Percentiles rank a stretch among this genome's conserved stretches.
These are phyloP conservation scores for Huso huso DNA, from an alignment of 2,797 vertebrate genomes.

Conservation along the genomic window DNA sequence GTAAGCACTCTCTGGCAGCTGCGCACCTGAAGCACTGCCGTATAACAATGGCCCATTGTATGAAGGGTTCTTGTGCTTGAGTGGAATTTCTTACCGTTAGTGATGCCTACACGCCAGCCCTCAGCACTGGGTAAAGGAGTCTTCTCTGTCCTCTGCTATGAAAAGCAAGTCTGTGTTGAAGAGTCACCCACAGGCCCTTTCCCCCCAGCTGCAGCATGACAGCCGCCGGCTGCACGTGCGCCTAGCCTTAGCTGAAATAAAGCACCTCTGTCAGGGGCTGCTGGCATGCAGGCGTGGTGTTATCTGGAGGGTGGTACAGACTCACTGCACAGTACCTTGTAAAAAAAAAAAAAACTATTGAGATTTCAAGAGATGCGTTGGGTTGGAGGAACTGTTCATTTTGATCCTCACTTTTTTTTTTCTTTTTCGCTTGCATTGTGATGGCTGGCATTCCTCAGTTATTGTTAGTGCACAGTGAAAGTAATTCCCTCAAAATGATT, in stretches of 20 bases:
- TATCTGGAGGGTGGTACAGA: conserved; percentile 2
- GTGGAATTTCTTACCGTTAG: conserved; percentile 12
- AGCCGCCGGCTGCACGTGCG: background rate
- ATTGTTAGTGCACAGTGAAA: too few relatives aligned
- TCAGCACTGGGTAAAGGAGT: background rate
- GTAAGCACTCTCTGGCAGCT: conserved; percentile 48
- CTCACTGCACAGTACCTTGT: background rate
- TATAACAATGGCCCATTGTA: conserved; percentile 21
- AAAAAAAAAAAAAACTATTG: too few relatives aligned
- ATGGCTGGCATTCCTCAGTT: too few relatives aligned
- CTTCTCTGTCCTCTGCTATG: background rate
- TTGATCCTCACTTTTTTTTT: background rate
- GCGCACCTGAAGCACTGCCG: conserved; percentile 37
- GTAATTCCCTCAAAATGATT: too few relatives aligned
- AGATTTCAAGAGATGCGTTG: too few relatives aligned
- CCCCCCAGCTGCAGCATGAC: background rate
- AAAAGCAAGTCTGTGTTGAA: background rate
- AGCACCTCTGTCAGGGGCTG: background rate
- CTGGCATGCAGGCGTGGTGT: background rate
- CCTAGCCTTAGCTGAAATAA: background rate
- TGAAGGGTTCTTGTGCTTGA: background rate
- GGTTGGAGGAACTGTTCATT: background rate
- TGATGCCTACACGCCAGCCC: background rate
- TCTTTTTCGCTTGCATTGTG: background rate
- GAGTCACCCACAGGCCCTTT: background rate